Evolutionary conservation across 2,888 invertebrate genomes (phyloP).

Genomic region (Oconnorella tubifera): DNA sequence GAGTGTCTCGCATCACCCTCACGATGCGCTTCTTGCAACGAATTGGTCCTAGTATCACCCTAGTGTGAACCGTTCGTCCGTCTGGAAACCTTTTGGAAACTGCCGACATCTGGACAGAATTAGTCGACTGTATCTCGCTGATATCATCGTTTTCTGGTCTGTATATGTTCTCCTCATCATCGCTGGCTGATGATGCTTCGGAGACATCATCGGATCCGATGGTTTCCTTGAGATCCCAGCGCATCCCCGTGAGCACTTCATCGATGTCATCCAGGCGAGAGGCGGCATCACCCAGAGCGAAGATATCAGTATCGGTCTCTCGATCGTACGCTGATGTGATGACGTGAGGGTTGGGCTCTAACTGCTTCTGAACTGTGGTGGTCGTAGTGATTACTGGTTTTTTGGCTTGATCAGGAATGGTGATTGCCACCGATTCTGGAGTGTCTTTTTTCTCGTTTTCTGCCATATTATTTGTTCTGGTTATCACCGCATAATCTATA

Average conservation of each 20-base stretch:
- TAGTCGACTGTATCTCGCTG: background rate
- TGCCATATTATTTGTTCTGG: no score
- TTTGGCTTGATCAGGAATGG: background rate
- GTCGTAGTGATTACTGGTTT: background rate
- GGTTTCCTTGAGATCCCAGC: conserved; percentile 24
- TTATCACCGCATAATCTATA: no score
- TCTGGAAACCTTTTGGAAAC: conserved; percentile 28
- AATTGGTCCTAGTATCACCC: conserved; percentile 30
- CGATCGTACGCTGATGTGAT: conserved; percentile 25
- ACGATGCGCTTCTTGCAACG: conserved; percentile 23
- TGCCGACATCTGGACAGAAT: conserved; percentile 24
- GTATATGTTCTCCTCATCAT: no score
- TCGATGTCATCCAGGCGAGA: conserved; percentile 31
- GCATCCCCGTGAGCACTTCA: conserved; percentile 30
- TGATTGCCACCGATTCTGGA: no score
- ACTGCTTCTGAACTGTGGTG: conserved; percentile 11
- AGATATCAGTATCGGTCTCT: conserved; percentile 32
- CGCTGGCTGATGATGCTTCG: background rate
- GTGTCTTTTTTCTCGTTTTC: background rate
- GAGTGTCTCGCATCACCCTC: conserved; percentile 25
- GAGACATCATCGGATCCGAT: background rate
- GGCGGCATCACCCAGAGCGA: conserved; percentile 36
- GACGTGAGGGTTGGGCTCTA: conserved; percentile 15
- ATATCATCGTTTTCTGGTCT: background rate
- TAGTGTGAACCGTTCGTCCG: conserved; percentile 29